Base-by-base conservation (phyloP, 1,140 invertebrate genomes). In the Sinonovacula constricta region DNA sequence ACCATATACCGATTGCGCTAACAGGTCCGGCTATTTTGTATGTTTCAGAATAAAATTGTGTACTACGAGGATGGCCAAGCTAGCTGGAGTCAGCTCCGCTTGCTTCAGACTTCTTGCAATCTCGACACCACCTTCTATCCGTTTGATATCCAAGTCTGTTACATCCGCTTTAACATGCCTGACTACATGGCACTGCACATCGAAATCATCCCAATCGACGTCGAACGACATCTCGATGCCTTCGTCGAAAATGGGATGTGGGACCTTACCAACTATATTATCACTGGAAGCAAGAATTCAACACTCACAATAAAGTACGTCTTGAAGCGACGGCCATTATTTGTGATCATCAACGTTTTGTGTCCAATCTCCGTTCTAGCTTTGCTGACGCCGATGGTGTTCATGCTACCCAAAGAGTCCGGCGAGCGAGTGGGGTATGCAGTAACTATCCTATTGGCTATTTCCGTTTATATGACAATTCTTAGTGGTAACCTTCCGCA, bases 391-490 rank as follows among this genome's bases (percentile, higher is more conserved):
- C 69, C 69, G 2, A 3, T 72, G 12, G 69, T 72, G 2, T 72
- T 72, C 36, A 2, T 62, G 12, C 22, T 72, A 15, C 69, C 69
- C 2, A 60, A 60, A n/a, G 34, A 72, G 2, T 60, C 56, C 10
- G 69, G 69, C 5, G 69, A 72, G 18, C 56, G 69, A 7, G 28
- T 72, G 7, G 69, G 69, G 12, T 62, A 30, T 24, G 4, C 69
- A 18, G 30, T 72, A 10, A 72, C 69, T 3, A 51, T 62, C n/a
- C 24, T 72, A 24, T 39, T 72, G 2, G 69, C 69, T 12, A 28
- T 72, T 14, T 72, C 69, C 10, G 69, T 72, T 1, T 72, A 72
- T 31, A 72, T 72, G 69, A 72, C 69, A 1, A 60, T 72, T 7
- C 28, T 72, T 5, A 51, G 34, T 30, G 69, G 62, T 18, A 57